These are phyloP conservation scores for Branchellion lobata DNA, from an alignment of 2,888 invertebrate genomes.

Conservation along the genomic window DNA sequence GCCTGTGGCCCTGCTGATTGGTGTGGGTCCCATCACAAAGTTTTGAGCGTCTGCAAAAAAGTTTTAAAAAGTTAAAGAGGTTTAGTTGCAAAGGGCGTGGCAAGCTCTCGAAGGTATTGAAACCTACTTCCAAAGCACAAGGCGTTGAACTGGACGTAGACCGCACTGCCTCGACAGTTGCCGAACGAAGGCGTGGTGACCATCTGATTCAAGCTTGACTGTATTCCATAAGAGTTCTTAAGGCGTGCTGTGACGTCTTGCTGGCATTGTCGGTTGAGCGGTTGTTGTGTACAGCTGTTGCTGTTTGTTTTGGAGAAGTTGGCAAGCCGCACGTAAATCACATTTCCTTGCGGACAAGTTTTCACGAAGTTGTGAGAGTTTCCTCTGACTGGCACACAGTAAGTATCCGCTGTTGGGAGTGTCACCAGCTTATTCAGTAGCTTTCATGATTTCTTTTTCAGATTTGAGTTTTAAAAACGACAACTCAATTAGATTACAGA, in stretches of 20 bases:
- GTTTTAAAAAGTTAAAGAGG: no score
- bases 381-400: neutral
- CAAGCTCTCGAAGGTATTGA: no score
- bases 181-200: neutral
- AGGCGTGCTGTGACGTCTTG: neutral
- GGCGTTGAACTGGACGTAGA: neutral
- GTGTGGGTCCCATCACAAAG: neutral
- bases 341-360: neutral
- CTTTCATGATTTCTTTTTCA: no score
- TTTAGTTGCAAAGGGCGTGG: no score
- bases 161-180: neutral
- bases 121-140: neutral
- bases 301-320: neutral
- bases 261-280: neutral
- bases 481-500: no score
- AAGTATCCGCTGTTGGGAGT: neutral
- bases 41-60: neutral
- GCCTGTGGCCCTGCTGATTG: neutral
- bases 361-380: neutral
- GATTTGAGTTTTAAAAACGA: no score
- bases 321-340: neutral
- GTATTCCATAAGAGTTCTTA: neutral
- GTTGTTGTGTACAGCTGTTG: neutral
- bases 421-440: no score
- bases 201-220: neutral